These are phyloP conservation scores for Oreocharis arfaki DNA, from an alignment of 2,113 vertebrate species.

Conservation along the genomic window DNA sequence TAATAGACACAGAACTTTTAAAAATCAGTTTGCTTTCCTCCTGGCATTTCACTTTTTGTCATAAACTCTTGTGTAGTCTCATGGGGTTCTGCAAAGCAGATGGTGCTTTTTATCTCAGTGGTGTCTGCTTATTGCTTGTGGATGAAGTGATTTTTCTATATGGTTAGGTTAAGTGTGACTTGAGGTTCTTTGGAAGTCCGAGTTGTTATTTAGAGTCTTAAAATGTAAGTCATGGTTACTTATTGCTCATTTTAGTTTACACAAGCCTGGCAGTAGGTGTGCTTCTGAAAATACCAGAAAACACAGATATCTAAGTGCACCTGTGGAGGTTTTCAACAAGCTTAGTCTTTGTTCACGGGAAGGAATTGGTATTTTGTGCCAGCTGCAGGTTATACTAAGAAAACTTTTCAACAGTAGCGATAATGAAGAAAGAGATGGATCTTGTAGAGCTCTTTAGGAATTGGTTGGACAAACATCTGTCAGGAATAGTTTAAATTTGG, in stretches of 20 bases:
- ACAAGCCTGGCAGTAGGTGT: not conserved
- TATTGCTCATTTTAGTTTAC: not conserved
- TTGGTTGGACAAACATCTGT: not conserved
- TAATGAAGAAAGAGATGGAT: not conserved
- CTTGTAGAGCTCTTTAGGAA: not conserved
- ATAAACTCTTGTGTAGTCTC: not conserved
- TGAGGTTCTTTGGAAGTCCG: not conserved
- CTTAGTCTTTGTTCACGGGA: not conserved
- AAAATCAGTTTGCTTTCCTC: conserved; percentile 16
- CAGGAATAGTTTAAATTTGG: not conserved
- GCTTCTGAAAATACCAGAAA: conserved; percentile 21
- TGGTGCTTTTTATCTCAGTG: conserved; percentile 3
- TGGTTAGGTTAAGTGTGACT: not conserved
- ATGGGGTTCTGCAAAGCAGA: conserved; percentile 15
- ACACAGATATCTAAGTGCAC: not conserved
- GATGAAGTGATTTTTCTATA: not conserved
- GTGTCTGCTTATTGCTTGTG: not conserved
- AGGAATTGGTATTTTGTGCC: not conserved
- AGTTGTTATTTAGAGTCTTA: not conserved
- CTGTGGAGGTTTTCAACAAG: not conserved
- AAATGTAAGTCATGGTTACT: not conserved
- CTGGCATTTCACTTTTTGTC: not conserved
- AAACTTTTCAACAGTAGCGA: not conserved
- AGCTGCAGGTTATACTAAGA: not conserved
- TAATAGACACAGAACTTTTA: not conserved